These are phyloP conservation scores for Drosophila testacea DNA, from an alignment of 2,888 invertebrate species.

Conservation along the genomic window DNA sequence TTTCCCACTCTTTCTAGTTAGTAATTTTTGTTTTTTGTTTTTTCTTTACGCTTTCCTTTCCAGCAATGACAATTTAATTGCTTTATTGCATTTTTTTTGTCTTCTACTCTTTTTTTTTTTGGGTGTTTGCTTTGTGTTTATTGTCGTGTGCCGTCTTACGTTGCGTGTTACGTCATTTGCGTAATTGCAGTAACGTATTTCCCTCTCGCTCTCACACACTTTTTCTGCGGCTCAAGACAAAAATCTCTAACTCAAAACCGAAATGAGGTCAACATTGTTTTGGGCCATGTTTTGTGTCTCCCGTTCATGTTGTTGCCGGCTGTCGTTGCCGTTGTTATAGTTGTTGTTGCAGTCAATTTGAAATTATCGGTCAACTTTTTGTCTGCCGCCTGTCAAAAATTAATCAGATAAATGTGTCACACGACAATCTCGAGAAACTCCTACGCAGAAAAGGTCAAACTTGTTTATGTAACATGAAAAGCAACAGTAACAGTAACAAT, in stretches of 20 bases:
- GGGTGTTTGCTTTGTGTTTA: conserved; percentile 34
- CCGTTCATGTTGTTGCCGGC: conserved; percentile 22
- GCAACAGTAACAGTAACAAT: conserved; percentile 8
- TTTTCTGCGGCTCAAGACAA: background rate
- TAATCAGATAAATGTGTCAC: conserved; percentile 76
- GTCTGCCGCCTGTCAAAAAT: conserved; percentile 73
- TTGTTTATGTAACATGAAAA: conserved; percentile 48
- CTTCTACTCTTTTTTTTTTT: conserved; percentile 15
- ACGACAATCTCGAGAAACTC: conserved; percentile 48
- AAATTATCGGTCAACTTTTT: conserved; percentile 81
- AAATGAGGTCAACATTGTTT: conserved; percentile 73
- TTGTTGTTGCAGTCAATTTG: conserved; percentile 65
- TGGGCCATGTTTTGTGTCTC: conserved; percentile 56
- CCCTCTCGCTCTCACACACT: conserved; percentile 15
- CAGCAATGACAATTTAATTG: conserved; percentile 80
- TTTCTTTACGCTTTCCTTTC: conserved; percentile 33
- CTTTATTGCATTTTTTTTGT: conserved; percentile 68
- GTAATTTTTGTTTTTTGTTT: conserved; percentile 14
- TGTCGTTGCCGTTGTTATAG: conserved; percentile 22
- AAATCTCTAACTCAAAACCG: conserved; percentile 43
- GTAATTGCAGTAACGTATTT: conserved; percentile 64
- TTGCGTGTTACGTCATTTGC: conserved; percentile 71
- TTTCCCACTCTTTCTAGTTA: conserved; percentile 50
- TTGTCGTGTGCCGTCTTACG: conserved; percentile 75
- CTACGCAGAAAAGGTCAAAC: conserved; percentile 63